Conservation (phyloP, 2,113 vertebrate species). For the Scartelaos histophorus region DNA sequence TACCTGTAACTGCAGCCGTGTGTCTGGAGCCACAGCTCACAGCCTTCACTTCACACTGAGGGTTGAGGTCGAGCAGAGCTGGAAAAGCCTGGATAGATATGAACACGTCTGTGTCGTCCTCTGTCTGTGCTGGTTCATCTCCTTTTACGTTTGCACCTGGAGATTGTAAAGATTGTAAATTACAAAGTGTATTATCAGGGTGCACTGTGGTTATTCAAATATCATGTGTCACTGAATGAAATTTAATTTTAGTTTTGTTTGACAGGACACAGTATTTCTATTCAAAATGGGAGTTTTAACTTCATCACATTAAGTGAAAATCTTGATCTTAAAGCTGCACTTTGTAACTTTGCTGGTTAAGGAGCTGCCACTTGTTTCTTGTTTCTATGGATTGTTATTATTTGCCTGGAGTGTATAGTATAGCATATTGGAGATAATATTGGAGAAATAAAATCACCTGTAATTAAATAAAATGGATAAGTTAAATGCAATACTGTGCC, state of each 20-base stretch:
- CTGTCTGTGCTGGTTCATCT: slow-evolving; percentile 26
- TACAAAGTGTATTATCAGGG: background rate
- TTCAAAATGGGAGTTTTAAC: background rate
- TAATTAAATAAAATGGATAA: no score
- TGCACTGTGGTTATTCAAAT: no score
- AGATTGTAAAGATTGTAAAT: slow-evolving; percentile 20
- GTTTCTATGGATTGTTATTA: no score
- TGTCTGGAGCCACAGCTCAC: slow-evolving; percentile 93
- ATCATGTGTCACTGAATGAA: no score
- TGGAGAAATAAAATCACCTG: no score
- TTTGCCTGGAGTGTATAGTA: no score
- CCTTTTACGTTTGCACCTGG: background rate
- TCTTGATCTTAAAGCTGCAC: background rate
- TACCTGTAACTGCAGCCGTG: slow-evolving; percentile 86
- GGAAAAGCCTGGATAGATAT: slow-evolving; percentile 93
- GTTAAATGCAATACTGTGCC: no score
- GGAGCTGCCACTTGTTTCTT: no score
- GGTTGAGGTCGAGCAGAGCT: slow-evolving; percentile 85
- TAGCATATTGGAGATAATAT: no score
- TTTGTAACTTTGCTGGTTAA: no score
- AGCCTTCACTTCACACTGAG: slow-evolving; percentile 68
- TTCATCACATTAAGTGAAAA: background rate
- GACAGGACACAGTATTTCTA: no score
- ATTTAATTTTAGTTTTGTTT: no score
- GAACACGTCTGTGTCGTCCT: slow-evolving; percentile 69